phyloP scores from a whole-genome alignment of 2,113 vertebrate genomes.

The Brevimyrus niger region DNA sequence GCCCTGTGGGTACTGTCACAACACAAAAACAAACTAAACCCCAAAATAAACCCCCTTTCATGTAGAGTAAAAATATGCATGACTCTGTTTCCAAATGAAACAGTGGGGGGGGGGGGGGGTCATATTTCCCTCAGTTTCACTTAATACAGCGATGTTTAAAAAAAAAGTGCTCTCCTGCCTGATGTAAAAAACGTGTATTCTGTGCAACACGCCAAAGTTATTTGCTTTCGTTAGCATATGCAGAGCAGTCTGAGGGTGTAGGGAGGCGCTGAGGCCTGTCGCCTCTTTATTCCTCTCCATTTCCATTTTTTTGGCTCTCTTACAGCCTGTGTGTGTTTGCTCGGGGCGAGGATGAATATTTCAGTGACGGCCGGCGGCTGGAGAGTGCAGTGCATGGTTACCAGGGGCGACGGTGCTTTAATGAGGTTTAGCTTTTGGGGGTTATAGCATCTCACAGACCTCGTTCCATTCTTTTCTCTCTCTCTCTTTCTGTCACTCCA shows the following conservation, averaged over 20 bases:
- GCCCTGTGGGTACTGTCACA: background rate
- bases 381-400: constrained; percentile 20
- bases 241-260: background rate
- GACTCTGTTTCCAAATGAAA: background rate
- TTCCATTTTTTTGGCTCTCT: constrained; percentile 50
- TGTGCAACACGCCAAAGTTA: background rate
- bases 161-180: background rate
- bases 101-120: background rate
- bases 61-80: background rate
- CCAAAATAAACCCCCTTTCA: constrained; percentile 9
- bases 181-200: constrained; percentile 5
- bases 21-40: constrained; percentile 18
- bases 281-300: background rate
- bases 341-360: constrained; percentile 57
- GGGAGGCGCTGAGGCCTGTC: background rate
- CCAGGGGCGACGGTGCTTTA: background rate
- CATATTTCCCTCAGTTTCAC: background rate
- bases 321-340: constrained; percentile 54
- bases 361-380: constrained; percentile 53
- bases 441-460: background rate
- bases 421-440: constrained; percentile 9
- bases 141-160: background rate
- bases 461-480: background rate
- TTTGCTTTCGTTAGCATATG: constrained; percentile 10
- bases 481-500: background rate